Conservation (phyloP, 2,888 invertebrate genomes). For the Clitarchus hookeri region DNA sequence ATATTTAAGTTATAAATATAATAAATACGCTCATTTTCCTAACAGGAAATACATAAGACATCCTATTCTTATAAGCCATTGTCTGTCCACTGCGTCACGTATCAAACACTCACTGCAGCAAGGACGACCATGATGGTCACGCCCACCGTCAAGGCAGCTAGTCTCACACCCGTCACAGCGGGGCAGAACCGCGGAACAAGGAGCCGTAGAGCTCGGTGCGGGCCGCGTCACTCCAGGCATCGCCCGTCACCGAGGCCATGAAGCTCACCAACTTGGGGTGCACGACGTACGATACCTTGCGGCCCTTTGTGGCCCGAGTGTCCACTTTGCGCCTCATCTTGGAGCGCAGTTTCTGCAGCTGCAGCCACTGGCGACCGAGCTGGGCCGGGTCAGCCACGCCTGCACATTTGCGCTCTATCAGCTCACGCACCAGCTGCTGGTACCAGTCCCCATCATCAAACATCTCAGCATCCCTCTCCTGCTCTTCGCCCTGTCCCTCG, state of each 20-base stretch:
- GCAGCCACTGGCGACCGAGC: constrained; percentile 87
- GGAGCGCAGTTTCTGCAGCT: constrained; percentile 86
- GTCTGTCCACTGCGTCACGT: too few relatives aligned
- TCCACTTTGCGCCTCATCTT: constrained; percentile 94
- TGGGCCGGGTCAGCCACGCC: constrained; percentile 83
- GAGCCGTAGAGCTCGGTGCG: constrained; percentile 81
- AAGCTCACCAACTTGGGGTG: constrained; percentile 87
- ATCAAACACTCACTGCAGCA: too few relatives aligned
- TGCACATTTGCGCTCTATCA: constrained; percentile 89
- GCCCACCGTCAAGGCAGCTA: too few relatives aligned
- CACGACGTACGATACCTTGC: constrained; percentile 84
- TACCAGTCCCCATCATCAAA: constrained; percentile 98
- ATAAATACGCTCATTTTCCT: too few relatives aligned
- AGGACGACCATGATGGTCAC: too few relatives aligned
- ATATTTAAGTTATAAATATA: too few relatives aligned
- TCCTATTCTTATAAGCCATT: too few relatives aligned
- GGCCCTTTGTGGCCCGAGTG: constrained; percentile 91
- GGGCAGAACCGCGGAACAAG: constrained; percentile 66
- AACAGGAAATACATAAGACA: too few relatives aligned
- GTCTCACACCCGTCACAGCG: neutral
- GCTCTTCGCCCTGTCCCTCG: constrained; percentile 50
- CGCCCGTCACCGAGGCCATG: constrained; percentile 77
- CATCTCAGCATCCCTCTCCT: constrained; percentile 77
- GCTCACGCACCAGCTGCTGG: constrained; percentile 86
- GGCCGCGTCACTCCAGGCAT: constrained; percentile 75